phyloP scores from a whole-genome alignment of 2,888 invertebrate species.

The Cantharis rufa region DNA sequence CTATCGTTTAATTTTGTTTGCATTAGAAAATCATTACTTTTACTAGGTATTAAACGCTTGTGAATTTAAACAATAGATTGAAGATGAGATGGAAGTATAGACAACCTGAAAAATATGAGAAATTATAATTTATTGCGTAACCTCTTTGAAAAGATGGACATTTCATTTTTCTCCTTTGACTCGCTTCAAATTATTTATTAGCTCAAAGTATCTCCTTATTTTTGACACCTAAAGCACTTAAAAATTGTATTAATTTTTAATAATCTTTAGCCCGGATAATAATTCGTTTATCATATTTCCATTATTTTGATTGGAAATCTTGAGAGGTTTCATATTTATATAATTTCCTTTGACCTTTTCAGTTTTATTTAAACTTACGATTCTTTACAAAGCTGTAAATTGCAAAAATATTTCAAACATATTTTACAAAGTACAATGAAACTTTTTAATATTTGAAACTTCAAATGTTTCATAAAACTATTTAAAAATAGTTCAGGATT shows the following conservation, averaged over 20 bases:
- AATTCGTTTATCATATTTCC: neutral
- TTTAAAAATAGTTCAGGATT: too few species aligned
- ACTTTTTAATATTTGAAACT: neutral
- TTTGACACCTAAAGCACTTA: neutral
- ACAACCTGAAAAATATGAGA: neutral
- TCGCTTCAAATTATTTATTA: neutral
- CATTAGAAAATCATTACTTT: neutral
- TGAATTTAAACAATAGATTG: neutral
- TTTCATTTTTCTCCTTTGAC: neutral
- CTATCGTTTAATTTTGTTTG: neutral
- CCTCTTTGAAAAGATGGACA: neutral
- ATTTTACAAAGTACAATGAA: neutral
- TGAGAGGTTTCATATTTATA: neutral
- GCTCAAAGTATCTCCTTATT: neutral
- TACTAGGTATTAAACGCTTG: neutral
- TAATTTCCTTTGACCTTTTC: neutral
- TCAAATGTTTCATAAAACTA: too few species aligned
- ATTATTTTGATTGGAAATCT: neutral
- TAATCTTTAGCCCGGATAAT: neutral
- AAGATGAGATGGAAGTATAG: neutral
- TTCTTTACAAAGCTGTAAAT: neutral
- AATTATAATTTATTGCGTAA: neutral
- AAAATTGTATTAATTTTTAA: neutral
- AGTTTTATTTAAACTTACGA: neutral
- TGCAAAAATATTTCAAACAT: neutral